phyloP scores from a whole-genome alignment of 2,888 invertebrate genomes.

The Cephus pygmeus region DNA sequence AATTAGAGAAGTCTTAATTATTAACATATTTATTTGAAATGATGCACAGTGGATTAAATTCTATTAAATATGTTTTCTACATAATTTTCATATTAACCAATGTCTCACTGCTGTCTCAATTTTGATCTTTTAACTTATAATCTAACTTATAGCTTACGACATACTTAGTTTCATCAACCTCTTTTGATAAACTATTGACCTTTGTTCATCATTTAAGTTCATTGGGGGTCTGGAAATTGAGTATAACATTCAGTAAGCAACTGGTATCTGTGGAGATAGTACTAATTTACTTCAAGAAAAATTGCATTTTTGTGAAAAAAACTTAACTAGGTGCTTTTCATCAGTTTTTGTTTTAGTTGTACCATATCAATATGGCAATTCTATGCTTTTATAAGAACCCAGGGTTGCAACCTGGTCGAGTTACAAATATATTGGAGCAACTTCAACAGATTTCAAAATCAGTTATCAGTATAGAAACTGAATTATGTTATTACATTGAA shows the following conservation, averaged over 20 bases:
- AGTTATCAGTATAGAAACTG: constrained; percentile 73
- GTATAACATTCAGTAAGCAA: not conserved
- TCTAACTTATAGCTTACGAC: not conserved
- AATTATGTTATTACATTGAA: constrained; percentile 83
- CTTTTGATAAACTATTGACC: not conserved
- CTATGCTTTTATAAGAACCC: constrained; percentile 73
- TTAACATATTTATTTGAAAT: not conserved
- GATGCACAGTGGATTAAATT: not conserved
- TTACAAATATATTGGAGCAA: constrained; percentile 42
- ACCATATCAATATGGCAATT: constrained; percentile 67
- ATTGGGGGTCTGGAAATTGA: not conserved
- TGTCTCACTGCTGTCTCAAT: not conserved
- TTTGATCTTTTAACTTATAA: not conserved
- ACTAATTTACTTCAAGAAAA: not conserved
- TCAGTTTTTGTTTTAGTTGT: not conserved
- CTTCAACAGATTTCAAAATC: constrained; percentile 37
- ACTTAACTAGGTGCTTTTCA: not conserved
- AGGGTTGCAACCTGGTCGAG: constrained; percentile 55
- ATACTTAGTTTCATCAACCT: not conserved
- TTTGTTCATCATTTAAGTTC: not conserved
- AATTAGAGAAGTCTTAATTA: too few species aligned
- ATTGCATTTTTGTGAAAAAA: not conserved
- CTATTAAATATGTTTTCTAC: not conserved
- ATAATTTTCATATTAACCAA: not conserved
- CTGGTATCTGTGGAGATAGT: not conserved